Evolutionary conservation across 2,888 invertebrate genomes (phyloP).

Genomic region (Teleiodes luculella): DNA sequence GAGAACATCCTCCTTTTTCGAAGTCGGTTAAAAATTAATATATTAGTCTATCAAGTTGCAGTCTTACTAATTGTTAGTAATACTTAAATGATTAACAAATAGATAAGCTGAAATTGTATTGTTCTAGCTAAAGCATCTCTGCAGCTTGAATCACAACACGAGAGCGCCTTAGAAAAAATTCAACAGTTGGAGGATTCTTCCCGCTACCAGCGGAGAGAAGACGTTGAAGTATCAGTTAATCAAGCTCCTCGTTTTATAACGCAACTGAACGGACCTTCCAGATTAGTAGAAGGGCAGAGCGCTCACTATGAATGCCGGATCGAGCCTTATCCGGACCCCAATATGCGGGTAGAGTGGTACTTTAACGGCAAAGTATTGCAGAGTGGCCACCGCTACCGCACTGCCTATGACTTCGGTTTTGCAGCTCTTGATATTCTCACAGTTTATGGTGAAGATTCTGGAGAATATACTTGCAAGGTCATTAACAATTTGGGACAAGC

Average conservation of each 20-base stretch:
- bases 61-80: no score
- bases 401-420: slow-evolving; percentile 97
- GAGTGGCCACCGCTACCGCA: slow-evolving; percentile 94
- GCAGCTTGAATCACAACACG: slow-evolving; percentile 92
- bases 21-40: no score
- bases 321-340: slow-evolving; percentile 94
- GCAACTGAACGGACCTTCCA: slow-evolving; percentile 91
- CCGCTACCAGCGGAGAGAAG: slow-evolving; percentile 88
- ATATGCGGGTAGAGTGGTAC: slow-evolving; percentile 94
- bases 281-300: slow-evolving; percentile 91
- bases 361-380: slow-evolving; percentile 94
- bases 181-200: slow-evolving; percentile 90
- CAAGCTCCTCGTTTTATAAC: slow-evolving; percentile 92
- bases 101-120: no score
- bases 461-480: slow-evolving; percentile 92
- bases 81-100: no score
- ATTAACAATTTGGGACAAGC: slow-evolving; percentile 92
- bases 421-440: slow-evolving; percentile 96
- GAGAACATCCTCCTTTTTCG: no score
- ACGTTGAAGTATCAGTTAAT: slow-evolving; percentile 87
- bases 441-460: slow-evolving; percentile 95
- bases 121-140: slow-evolving; percentile 88
- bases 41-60: no score
- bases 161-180: slow-evolving; percentile 91
- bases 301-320: slow-evolving; percentile 96